Evolutionary conservation across 1,140 invertebrate species (phyloP).

Genomic region (Polypedilum pembai): DNA sequence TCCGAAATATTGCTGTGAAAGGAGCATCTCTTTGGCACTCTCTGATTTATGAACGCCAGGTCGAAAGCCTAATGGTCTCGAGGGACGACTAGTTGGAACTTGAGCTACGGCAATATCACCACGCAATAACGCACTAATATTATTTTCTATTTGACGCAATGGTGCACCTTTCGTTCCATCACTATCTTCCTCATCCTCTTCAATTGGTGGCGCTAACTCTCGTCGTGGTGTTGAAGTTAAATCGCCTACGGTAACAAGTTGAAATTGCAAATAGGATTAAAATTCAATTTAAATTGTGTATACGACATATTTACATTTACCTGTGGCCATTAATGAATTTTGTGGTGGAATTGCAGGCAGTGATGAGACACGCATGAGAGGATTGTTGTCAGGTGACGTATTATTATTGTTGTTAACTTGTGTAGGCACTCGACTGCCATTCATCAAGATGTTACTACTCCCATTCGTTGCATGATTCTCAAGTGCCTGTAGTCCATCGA

Average conservation of each 20-base stretch:
- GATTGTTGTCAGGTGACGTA: constrained; percentile 35
- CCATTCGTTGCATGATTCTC: constrained; percentile 33
- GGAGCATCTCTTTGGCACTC: constrained; percentile 58
- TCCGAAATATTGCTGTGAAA: constrained; percentile 44
- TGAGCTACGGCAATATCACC: constrained; percentile 45
- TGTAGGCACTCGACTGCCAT: constrained; percentile 28
- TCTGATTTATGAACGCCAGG: constrained; percentile 58
- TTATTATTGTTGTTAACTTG: constrained; percentile 11
- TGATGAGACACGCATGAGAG: constrained; percentile 36
- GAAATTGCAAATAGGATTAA: not conserved
- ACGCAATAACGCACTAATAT: constrained; percentile 54
- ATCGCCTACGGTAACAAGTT: not conserved
- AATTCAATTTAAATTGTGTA: too few relatives aligned
- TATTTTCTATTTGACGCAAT: constrained; percentile 57
- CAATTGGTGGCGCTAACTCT: constrained; percentile 49
- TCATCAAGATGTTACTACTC: constrained; percentile 34
- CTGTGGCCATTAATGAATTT: not conserved
- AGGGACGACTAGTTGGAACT: constrained; percentile 31
- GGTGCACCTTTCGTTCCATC: constrained; percentile 44
- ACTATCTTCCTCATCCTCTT: constrained; percentile 56
- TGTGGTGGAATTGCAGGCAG: constrained; percentile 32
- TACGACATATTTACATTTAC: too few relatives aligned
- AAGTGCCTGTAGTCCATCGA: constrained; percentile 34
- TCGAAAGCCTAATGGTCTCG: constrained; percentile 41
- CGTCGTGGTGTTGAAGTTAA: constrained; percentile 41